Conservation (phyloP, 2,797 vertebrate genomes). For the Ceryle rudis region DNA sequence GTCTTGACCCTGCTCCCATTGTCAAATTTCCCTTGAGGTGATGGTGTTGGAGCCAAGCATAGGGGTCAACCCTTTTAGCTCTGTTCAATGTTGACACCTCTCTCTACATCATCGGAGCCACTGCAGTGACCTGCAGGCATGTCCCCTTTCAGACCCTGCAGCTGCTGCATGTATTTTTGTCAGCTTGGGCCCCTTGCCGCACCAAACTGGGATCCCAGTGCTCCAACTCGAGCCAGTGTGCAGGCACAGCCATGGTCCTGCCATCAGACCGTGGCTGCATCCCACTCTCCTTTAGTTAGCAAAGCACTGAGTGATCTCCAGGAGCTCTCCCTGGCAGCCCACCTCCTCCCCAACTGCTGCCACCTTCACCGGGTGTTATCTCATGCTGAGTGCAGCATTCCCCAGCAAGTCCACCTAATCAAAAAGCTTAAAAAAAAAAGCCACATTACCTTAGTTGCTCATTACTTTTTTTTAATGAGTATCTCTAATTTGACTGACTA, state of each 20-base stretch:
- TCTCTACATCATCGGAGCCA: fast-evolving
- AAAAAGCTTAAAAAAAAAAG: not conserved
- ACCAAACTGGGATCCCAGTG: fast-evolving
- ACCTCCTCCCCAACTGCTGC: not conserved
- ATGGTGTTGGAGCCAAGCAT: fast-evolving
- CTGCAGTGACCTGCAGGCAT: not conserved
- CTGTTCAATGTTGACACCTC: not conserved
- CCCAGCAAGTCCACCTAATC: not conserved
- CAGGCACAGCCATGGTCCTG: not conserved
- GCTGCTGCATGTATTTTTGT: not conserved
- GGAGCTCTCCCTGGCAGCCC: not conserved
- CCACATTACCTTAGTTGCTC: not conserved
- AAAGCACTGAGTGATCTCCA: not conserved
- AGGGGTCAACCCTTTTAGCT: not conserved
- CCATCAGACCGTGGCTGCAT: not conserved
- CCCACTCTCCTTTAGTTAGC: not conserved
- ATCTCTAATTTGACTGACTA: not conserved
- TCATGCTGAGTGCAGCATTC: not conserved
- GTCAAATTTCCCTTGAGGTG: not conserved
- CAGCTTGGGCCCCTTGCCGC: not conserved
- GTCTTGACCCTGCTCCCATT: not conserved
- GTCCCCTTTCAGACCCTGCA: fast-evolving
- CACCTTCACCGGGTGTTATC: fast-evolving
- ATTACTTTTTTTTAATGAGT: not conserved
- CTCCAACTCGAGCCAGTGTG: fast-evolving